Conservation (phyloP, 2,888 invertebrate genomes). For the Boloria euphrosyne region DNA sequence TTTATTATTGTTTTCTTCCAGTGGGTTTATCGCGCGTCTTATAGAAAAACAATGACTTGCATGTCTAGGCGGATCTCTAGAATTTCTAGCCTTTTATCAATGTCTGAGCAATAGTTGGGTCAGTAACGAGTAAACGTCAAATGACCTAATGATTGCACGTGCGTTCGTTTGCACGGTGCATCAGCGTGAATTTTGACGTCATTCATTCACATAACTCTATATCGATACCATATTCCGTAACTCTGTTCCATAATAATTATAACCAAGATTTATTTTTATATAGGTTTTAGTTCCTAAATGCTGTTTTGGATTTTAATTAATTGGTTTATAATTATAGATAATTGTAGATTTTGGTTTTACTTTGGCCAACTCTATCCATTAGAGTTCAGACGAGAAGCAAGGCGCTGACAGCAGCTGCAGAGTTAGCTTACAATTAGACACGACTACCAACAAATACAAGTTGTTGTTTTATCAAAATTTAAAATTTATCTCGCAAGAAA, state of each 20-base stretch:
- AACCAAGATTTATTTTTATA: conserved; percentile 7
- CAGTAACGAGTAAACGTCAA: conserved; percentile 37
- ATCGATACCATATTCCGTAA: conserved; percentile 22
- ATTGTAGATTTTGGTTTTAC: no score
- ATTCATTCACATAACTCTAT: conserved; percentile 41
- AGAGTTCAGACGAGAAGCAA: no score
- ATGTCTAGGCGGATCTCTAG: conserved; percentile 10
- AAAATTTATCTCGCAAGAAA: no score
- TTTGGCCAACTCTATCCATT: no score
- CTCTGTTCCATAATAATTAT: not conserved
- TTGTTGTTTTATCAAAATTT: no score
- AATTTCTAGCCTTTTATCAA: conserved; percentile 19
- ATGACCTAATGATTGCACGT: conserved; percentile 24
- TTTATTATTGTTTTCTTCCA: not conserved
- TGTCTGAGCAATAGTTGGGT: conserved; percentile 16
- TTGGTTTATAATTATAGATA: not conserved
- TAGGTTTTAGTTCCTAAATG: not conserved
- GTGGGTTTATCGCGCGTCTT: not conserved
- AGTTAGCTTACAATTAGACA: no score
- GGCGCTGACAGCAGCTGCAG: no score
- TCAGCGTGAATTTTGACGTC: conserved; percentile 45
- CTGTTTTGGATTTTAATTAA: not conserved
- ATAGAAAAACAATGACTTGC: conserved; percentile 11
- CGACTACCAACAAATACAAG: no score
- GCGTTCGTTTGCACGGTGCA: conserved; percentile 37